phyloP scores from a whole-genome alignment of 2,888 invertebrate genomes.

The Cylloceria caligata region DNA sequence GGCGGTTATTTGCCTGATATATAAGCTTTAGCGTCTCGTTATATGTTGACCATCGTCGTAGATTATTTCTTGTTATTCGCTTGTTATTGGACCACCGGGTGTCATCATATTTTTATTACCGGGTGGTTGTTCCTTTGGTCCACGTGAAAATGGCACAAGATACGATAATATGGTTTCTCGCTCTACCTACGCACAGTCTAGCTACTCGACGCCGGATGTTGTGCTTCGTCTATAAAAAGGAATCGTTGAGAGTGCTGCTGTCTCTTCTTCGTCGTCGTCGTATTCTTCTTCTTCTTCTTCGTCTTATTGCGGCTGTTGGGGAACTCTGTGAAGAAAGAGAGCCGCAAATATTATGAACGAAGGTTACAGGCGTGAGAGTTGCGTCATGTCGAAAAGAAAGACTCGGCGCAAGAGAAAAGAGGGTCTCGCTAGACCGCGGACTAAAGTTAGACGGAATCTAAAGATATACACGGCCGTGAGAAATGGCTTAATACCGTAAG shows the following conservation, averaged over 20 bases:
- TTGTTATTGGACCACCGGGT: background rate
- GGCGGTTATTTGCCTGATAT: conserved; percentile 1
- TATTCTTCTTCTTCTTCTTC: background rate
- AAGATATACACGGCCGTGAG: conserved; percentile 78
- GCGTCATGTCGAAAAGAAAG: conserved; percentile 55
- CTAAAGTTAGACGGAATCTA: conserved; percentile 79
- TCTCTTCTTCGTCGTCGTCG: background rate
- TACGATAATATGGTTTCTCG: background rate
- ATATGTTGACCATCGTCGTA: conserved; percentile 39
- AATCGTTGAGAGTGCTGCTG: conserved; percentile 44
- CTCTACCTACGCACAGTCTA: conserved; percentile 49
- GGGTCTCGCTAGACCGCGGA: conserved; percentile 71
- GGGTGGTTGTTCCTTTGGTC: background rate
- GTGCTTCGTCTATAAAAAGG: conserved; percentile 64
- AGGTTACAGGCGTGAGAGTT: conserved; percentile 53
- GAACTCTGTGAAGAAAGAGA: conserved; percentile 31
- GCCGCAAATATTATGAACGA: conserved; percentile 59
- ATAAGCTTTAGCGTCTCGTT: background rate
- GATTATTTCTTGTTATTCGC: conserved; percentile 4
- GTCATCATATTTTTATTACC: background rate
- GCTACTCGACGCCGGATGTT: conserved; percentile 52
- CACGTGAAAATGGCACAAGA: background rate
- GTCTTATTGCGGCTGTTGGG: background rate
- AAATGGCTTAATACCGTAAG: conserved; percentile 64
- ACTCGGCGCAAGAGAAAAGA: conserved; percentile 38